These are phyloP conservation scores for Tragelaphus scriptus DNA, from an alignment of 2,113 vertebrate species.

Conservation along the genomic window DNA sequence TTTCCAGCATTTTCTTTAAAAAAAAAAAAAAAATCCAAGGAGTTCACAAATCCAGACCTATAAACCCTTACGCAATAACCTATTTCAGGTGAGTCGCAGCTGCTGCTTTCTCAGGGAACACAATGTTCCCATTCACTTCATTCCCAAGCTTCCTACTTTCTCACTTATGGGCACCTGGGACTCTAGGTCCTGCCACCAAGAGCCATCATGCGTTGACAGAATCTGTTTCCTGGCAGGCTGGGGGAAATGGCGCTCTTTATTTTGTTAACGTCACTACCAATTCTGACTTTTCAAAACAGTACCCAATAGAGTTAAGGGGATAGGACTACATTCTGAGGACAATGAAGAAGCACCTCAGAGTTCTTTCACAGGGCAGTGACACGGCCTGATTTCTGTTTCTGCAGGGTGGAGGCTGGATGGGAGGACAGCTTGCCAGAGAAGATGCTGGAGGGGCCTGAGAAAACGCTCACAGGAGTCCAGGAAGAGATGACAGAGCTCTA, in stretches of 20 bases:
- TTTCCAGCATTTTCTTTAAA: neutral
- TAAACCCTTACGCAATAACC: neutral
- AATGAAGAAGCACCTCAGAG: neutral
- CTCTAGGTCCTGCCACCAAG: neutral
- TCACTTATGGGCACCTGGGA: neutral
- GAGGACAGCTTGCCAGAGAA: neutral
- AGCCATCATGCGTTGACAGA: neutral
- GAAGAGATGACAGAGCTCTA: neutral
- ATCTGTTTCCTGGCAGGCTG: neutral
- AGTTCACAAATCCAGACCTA: neutral
- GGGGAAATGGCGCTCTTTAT: neutral
- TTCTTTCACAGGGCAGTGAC: neutral
- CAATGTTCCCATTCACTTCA: neutral
- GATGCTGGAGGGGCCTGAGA: neutral
- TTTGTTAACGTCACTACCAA: neutral
- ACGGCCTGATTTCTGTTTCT: neutral
- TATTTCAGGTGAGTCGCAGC: neutral
- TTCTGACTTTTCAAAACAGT: neutral
- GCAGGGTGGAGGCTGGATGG: neutral
- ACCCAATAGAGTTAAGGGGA: neutral
- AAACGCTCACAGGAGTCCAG: neutral
- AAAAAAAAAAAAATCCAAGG: neutral
- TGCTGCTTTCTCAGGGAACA: neutral
- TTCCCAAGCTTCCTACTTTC: neutral
- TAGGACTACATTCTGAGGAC: neutral